These are phyloP conservation scores for Synanceia verrucosa DNA, from an alignment of 2,797 vertebrate genomes.

Conservation along the genomic window DNA sequence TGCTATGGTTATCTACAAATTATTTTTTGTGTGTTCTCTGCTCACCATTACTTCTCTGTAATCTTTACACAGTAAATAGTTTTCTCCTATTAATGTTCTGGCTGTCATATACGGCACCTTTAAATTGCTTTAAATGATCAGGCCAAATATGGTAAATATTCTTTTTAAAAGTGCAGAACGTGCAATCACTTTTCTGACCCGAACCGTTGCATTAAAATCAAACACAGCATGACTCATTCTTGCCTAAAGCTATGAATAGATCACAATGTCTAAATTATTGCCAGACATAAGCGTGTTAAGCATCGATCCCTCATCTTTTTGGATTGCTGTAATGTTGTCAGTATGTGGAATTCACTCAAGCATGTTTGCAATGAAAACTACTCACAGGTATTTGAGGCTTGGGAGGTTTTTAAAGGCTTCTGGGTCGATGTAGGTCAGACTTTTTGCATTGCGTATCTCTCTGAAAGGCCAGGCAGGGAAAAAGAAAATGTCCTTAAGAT, in stretches of 20 bases:
- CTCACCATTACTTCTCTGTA: no score
- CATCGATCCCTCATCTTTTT: slow-evolving; percentile 2
- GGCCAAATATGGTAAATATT: not conserved
- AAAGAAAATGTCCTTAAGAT: not conserved
- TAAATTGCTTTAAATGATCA: not conserved
- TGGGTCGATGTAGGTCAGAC: slow-evolving; percentile 85
- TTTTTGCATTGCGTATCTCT: slow-evolving; percentile 93
- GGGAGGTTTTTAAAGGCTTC: slow-evolving; percentile 92
- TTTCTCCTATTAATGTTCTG: no score
- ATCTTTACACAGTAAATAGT: no score
- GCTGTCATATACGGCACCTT: not conserved
- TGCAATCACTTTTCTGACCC: not conserved
- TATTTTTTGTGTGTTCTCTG: no score
- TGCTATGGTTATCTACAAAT: no score
- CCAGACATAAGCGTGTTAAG: slow-evolving; percentile 31
- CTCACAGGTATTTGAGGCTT: slow-evolving; percentile 94
- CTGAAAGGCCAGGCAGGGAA: slow-evolving; percentile 74
- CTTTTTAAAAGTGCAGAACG: not conserved
- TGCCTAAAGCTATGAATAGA: slow-evolving; percentile 22
- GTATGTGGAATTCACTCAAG: slow-evolving; percentile 2
- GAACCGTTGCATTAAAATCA: slow-evolving; percentile 18
- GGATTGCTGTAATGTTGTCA: slow-evolving; percentile 19
- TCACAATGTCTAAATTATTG: slow-evolving; percentile 26
- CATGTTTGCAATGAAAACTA: slow-evolving; percentile 45
- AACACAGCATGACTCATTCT: slow-evolving; percentile 11